phyloP scores from a whole-genome alignment of 2,113 vertebrate genomes.

The Nycticryphes semicollaris region DNA sequence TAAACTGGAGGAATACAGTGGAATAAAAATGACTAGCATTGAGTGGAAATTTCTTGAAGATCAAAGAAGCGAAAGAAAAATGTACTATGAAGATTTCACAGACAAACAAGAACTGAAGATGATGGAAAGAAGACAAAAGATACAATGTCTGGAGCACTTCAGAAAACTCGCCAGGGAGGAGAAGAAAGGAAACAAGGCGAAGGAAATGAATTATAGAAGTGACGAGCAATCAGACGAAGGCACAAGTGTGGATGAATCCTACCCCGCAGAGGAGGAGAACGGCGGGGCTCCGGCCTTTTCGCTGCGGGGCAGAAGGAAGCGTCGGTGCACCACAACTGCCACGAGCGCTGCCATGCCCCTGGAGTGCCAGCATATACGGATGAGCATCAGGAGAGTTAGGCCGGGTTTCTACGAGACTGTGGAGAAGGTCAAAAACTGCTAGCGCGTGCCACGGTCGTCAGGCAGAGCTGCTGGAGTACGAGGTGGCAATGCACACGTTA shows the following conservation, averaged over 20 bases:
- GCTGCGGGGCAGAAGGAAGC: conserved; percentile 59
- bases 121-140: conserved; percentile 67
- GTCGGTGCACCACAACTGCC: background rate
- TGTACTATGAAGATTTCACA: conserved; percentile 66
- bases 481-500: conserved; percentile 41
- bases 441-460: background rate
- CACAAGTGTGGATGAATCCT: conserved; percentile 44
- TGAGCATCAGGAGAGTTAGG: conserved; percentile 71
- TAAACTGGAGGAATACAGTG: conserved; percentile 67
- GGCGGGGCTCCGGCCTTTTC: conserved; percentile 37
- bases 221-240: conserved; percentile 46
- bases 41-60: conserved; percentile 72
- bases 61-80: conserved; percentile 65
- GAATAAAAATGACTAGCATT: conserved; percentile 67
- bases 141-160: conserved; percentile 66
- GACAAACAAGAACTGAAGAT: conserved; percentile 66
- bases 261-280: background rate
- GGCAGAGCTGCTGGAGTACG: conserved; percentile 43
- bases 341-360: background rate
- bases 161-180: conserved; percentile 65
- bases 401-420: conserved; percentile 74
- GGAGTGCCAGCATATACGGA: conserved; percentile 66
- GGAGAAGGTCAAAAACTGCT: conserved; percentile 70
- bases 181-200: conserved; percentile 27
- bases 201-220: conserved; percentile 8